These are phyloP conservation scores for Apostichopus parvimensis DNA, from an alignment of 35 echinoderm and acorn worm species.

Conservation along the genomic window DNA sequence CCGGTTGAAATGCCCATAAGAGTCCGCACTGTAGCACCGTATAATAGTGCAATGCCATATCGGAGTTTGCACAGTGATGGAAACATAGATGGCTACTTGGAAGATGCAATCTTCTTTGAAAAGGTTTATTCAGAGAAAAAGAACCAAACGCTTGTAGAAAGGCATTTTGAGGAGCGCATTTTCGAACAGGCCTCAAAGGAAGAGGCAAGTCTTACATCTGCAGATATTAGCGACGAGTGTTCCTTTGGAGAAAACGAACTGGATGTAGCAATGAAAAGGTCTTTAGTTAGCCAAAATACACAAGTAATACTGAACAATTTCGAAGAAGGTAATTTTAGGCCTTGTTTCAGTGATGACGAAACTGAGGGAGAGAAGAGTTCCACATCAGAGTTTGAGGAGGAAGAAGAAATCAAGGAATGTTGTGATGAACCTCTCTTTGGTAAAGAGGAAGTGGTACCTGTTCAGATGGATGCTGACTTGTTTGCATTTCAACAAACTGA, in stretches of 20 bases:
- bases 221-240: background rate
- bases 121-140: background rate
- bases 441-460: slow-evolving; percentile 12
- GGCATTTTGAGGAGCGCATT: slow-evolving; percentile 7
- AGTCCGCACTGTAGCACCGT: slow-evolving; percentile 10
- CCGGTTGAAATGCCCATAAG: slow-evolving; percentile 41
- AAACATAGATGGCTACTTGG: background rate
- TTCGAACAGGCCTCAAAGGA: slow-evolving; percentile 39
- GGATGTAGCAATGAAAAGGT: background rate
- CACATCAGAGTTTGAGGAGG: background rate
- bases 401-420: background rate
- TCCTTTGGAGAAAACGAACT: slow-evolving; percentile 2
- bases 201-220: background rate
- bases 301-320: slow-evolving; percentile 18
- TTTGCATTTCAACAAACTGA: background rate
- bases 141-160: background rate
- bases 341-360: background rate
- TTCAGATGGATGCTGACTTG: background rate
- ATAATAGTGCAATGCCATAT: slow-evolving; percentile 3
- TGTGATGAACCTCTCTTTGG: slow-evolving; percentile 23
- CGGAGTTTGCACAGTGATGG: background rate
- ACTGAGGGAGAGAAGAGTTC: background rate
- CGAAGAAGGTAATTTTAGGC: slow-evolving; percentile 26
- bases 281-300: background rate
- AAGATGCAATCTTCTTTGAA: background rate